Conservation (phyloP, 2,113 vertebrate species). For the Himantopus leucocephalus region DNA sequence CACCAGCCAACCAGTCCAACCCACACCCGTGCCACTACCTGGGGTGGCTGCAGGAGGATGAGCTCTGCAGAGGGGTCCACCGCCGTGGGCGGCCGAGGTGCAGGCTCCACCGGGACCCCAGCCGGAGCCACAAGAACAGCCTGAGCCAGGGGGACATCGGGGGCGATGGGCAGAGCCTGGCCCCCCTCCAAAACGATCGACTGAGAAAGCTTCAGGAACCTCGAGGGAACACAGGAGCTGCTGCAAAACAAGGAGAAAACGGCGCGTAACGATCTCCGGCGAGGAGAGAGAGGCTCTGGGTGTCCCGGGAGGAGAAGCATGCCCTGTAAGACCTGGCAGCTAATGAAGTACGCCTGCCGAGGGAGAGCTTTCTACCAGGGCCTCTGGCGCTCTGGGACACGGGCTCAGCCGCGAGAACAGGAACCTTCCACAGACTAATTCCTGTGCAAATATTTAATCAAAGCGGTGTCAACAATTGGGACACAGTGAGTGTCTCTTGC, state of each 20-base stretch:
- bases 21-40: slow-evolving; percentile 68
- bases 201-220: slow-evolving; percentile 88
- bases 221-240: slow-evolving; percentile 84
- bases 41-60: slow-evolving; percentile 80
- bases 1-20: not conserved
- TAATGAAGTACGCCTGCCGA: not conserved
- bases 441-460: not conserved
- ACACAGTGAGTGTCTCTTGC: not conserved
- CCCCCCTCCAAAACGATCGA: slow-evolving; percentile 84
- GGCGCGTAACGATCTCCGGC: not conserved
- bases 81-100: slow-evolving; percentile 72
- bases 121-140: slow-evolving; percentile 43
- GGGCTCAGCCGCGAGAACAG: not conserved
- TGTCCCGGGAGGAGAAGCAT: not conserved
- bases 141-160: slow-evolving; percentile 71
- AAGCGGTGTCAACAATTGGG: not conserved
- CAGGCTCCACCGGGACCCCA: slow-evolving; percentile 31
- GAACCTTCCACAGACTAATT: not conserved
- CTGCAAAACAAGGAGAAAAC: slow-evolving; percentile 40
- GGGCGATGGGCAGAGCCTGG: slow-evolving; percentile 75
- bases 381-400: not conserved
- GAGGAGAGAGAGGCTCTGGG: rapidly evolving
- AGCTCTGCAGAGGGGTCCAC: slow-evolving; percentile 78
- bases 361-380: not conserved
- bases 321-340: not conserved